Evolutionary conservation across 2,797 vertebrate genomes (phyloP), one percentile per base, ranked within the genome.

Genomic region (Mormyrus hasselquistii): DNA sequence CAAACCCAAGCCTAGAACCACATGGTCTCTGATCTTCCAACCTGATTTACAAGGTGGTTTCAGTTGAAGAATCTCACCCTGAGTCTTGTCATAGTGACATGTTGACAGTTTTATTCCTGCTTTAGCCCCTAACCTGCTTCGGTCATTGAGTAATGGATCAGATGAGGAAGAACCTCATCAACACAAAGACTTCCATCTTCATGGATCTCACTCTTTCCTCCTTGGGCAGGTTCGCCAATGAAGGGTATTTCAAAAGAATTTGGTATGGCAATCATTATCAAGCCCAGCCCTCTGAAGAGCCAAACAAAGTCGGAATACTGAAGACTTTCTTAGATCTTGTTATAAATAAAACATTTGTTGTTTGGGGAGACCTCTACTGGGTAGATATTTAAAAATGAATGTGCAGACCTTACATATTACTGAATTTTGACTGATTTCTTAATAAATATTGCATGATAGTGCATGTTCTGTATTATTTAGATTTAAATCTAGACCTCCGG

Each of bases 291-390:
- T 53, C 44, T 53, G 59, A 25, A 86, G 34, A 50, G 44, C 82
- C 57, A 22, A 50, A 50, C 16, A 41, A 22, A 53, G 25, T 65
- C 41, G 52, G 88, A 85, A 55, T 65, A 89, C 55, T 41, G 57
- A 38, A 86, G 57, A 85, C 62, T 65, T 49, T 29, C 9, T 73
- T 50, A 86, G 82, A 52, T 73, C 22, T 34, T 41, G 0, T 53
- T 38, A 86, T 89, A 86, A 89, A 89, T 86, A n/a, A 86, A 89
- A 89, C 22, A 84, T 79, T 73, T 86, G n/a, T 86, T 29, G n/a
- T 38, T 86, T 55, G 12, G 50, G 50, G 85, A 34, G 34, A 53
- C 25, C 82, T 69, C 83, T 89, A 44, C 84, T 69, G 57, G 59
- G 59, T 65, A 34, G 16, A 41, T 53, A 50, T 86, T 86, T 89